Conservation (phyloP, 92 coral and sea anemone genomes). For the Porites lobata region DNA sequence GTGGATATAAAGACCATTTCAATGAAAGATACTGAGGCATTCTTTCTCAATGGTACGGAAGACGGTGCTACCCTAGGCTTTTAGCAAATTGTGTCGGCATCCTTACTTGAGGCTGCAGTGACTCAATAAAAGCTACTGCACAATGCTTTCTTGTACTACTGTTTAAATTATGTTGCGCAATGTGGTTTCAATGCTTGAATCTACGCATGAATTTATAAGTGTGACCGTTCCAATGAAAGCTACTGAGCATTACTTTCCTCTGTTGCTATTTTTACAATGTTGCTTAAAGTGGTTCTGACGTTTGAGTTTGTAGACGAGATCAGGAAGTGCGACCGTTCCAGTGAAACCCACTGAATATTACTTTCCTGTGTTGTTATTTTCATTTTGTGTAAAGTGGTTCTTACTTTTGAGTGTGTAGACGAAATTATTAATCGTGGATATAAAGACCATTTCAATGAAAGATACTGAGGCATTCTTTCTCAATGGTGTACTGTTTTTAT, state of each 20-base stretch:
- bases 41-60: no score
- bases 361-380: background rate
- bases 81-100: no score
- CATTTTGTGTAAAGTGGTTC: background rate
- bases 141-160: background rate
- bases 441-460: no score
- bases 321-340: background rate
- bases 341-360: background rate
- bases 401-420: background rate
- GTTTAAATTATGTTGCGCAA: background rate
- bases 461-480: no score
- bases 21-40: no score
- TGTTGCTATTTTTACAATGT: background rate
- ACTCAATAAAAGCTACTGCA: background rate
- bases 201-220: background rate
- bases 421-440: background rate
- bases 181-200: background rate
- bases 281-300: background rate
- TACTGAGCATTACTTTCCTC: background rate
- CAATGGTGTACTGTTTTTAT: no score
- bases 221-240: background rate
- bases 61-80: no score
- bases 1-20: no score
- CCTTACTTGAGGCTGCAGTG: background rate
- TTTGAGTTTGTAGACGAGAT: background rate